Evolutionary conservation across 1,140 invertebrate species (phyloP).

Genomic region (Akabosia matsudoensis): DNA sequence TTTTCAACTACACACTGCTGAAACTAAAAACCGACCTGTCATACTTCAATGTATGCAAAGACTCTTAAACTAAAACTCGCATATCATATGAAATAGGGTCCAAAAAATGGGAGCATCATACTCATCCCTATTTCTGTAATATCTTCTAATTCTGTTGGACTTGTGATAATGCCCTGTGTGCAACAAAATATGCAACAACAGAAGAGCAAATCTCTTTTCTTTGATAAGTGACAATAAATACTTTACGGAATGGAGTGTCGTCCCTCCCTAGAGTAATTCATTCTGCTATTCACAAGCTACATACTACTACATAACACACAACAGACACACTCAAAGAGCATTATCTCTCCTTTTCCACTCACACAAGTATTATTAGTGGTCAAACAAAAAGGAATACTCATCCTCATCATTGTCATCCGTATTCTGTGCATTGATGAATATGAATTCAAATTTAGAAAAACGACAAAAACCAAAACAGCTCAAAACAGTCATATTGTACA

Average conservation of each 20-base stretch:
- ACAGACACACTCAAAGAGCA: constrained; percentile 6
- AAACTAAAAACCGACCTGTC: constrained; percentile 24
- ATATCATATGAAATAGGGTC: background rate
- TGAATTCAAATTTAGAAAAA: constrained; percentile 2
- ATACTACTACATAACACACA: background rate
- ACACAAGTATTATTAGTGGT: background rate
- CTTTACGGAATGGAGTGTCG: constrained; percentile 7
- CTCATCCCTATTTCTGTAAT: background rate
- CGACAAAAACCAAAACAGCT: constrained; percentile 21
- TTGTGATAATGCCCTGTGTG: constrained; percentile 3
- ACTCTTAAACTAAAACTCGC: background rate
- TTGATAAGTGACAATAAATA: constrained; percentile 22
- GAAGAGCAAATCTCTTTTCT: constrained; percentile 13
- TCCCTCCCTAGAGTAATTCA: constrained; percentile 4
- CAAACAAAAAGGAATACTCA: constrained; percentile 4
- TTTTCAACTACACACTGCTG: constrained; percentile 13
- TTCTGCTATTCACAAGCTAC: background rate
- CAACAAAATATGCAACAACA: constrained; percentile 17
- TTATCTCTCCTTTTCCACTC: constrained; percentile 7
- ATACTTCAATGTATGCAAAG: constrained; percentile 15
- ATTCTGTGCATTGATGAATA: background rate
- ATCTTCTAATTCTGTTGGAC: background rate
- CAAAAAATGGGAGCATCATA: constrained; percentile 18
- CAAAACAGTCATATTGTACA: background rate
- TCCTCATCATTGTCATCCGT: background rate